Percentiles rank a stretch among this genome's conserved stretches.
phyloP scores from a whole-genome alignment of 2,797 vertebrate genomes.

The Acanthurus leucopareius region DNA sequence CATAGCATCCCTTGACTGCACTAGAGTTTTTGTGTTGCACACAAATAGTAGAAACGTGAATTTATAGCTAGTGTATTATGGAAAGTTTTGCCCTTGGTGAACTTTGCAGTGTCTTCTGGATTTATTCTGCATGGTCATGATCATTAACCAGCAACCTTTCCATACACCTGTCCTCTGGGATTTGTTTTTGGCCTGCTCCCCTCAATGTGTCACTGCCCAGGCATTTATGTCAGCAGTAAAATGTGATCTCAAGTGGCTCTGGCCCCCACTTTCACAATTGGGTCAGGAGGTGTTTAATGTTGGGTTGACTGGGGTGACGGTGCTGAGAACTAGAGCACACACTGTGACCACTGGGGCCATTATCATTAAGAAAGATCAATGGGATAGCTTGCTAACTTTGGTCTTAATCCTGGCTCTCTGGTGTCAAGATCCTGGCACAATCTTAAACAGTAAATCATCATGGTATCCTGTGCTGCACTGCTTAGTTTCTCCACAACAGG shows the following conservation, averaged over 20 bases:
- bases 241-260: constrained; percentile 62
- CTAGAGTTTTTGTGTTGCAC: neutral
- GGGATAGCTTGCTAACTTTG: neutral
- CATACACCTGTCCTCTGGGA: constrained; percentile 28
- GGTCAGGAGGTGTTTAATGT: constrained; percentile 41
- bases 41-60: neutral
- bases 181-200: constrained; percentile 40
- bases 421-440: neutral
- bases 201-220: constrained; percentile 48
- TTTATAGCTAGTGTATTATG: neutral
- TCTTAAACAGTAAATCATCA: neutral
- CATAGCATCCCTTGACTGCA: neutral
- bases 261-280: constrained; percentile 32
- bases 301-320: neutral
- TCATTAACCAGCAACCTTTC: constrained; percentile 22
- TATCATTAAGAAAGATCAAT: constrained; percentile 12
- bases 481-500: neutral
- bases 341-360: neutral
- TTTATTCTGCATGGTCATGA: constrained; percentile 5
- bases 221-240: constrained; percentile 66
- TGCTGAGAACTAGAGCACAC: constrained; percentile 26
- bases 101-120: neutral
- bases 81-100: neutral
- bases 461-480: neutral
- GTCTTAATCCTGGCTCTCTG: neutral